Conservation (phyloP, 2,888 invertebrate species). For the Drosophila ezoana region DNA sequence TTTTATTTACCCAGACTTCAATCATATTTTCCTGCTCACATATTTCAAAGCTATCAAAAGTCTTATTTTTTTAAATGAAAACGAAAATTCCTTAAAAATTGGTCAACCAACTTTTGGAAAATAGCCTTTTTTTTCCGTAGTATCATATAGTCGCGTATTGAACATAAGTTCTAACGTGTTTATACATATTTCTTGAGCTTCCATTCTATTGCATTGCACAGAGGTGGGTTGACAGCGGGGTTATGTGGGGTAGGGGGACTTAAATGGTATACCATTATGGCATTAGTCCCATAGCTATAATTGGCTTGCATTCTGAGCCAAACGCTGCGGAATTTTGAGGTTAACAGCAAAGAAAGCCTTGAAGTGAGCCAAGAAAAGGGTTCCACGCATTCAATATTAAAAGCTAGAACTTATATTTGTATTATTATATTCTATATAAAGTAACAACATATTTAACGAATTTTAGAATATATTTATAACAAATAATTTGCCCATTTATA, state of each 20-base stretch:
- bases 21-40: too few species aligned
- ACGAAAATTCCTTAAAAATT: too few species aligned
- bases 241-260: conserved; percentile 1
- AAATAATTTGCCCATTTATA: neutral
- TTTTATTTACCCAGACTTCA: too few species aligned
- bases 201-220: conserved; percentile 21
- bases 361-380: conserved; percentile 29
- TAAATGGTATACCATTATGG: conserved; percentile 47
- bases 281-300: conserved; percentile 52
- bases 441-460: neutral
- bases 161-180: conserved; percentile 5
- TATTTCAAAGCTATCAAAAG: too few species aligned
- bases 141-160: conserved; percentile 1
- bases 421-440: neutral
- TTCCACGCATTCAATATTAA: conserved; percentile 3
- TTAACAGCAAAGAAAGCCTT: conserved; percentile 44
- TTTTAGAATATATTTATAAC: neutral
- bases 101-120: neutral
- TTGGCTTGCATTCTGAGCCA: conserved; percentile 56
- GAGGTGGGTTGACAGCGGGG: neutral
- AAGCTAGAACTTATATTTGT: neutral
- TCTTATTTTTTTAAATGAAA: too few species aligned
- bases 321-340: conserved; percentile 47
- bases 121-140: neutral
- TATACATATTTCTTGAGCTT: conserved; percentile 24